Evolutionary conservation across 2,113 vertebrate genomes (phyloP), one percentile per base, ranked within the genome.

Genomic region (Parus major): DNA sequence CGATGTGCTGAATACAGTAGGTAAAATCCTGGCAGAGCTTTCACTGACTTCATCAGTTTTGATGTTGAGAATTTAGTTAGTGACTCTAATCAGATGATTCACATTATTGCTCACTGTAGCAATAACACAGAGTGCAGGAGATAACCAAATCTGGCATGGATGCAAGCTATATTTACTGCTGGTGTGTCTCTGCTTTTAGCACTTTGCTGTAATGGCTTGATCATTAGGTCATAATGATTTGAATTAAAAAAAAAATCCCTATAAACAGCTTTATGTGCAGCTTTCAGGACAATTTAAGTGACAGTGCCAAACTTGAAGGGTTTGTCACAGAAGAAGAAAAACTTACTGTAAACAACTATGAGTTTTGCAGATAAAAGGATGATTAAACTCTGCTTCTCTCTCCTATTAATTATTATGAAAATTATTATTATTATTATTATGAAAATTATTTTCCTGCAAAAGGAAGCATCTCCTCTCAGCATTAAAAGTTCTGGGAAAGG

Each of bases 191-290:
- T 88, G 82, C 70, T 81, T 92, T 95, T 92, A 95, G 79, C 84
- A 81, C 60, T 94, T 71, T 55, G 35, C 75, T 95, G 44, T 86
- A 93, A 95, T 88, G 82, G 64, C 39, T 83, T 80, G 76, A 95
- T 95, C 88, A 80, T 83, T 96, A 94, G 88, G 52, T 93, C 93
- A 93, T 94, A 95, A 96, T 92, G 91, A 93, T 80, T 52, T 56
- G 80, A 93, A 93, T 92, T 66, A 1, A 5, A 35, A 93, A 90
- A 92, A 70, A 90, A 92, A 70, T 56, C 76, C 72, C 60, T 83
- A 64, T 56, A 39, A 95, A 93, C 16, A 81, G 86, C 68, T 52
- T 68, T 60, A 75, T 41, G 39, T 52, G 50, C 64, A 91, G 80
- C 52, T 88, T 81, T 83, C 80, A 70, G 13, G 21, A 44, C 59